Conservation (phyloP, 1,140 invertebrate species). For the Augochlora pura region DNA sequence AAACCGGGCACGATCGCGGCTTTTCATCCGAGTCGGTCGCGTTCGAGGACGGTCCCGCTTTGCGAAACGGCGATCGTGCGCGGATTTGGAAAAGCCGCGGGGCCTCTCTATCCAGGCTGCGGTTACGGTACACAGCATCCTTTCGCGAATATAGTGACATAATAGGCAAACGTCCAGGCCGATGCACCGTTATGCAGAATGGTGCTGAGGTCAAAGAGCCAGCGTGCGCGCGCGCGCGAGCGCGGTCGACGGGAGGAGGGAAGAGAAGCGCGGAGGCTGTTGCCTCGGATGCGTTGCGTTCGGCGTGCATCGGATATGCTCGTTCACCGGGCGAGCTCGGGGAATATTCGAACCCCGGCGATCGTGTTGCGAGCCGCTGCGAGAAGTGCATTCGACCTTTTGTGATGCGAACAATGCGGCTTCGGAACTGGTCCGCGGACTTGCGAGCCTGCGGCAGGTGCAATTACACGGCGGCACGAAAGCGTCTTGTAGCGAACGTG, state of each 20-base stretch:
- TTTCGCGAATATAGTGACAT: constrained; percentile 67
- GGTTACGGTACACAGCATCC: constrained; percentile 56
- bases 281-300: constrained; percentile 54
- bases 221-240: too few species aligned
- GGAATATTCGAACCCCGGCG: constrained; percentile 52
- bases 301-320: constrained; percentile 17
- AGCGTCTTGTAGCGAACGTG: too few species aligned
- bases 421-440: too few species aligned
- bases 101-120: constrained; percentile 10
- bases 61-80: background rate
- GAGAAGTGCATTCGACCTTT: too few species aligned
- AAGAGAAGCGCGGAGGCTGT: constrained; percentile 48
- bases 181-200: constrained; percentile 71
- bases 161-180: constrained; percentile 70
- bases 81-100: constrained; percentile 29
- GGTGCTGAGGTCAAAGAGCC: constrained; percentile 68
- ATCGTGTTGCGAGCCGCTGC: too few species aligned
- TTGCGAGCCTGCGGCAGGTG: too few species aligned
- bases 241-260: constrained; percentile 26
- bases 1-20: background rate
- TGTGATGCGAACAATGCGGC: too few species aligned
- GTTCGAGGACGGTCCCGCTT: too few species aligned
- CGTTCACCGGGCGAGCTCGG: constrained; percentile 27
- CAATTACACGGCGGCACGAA: too few species aligned
- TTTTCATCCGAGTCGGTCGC: background rate